phyloP scores from a whole-genome alignment of 2,888 invertebrate species.

The Notocelia uddmanniana region DNA sequence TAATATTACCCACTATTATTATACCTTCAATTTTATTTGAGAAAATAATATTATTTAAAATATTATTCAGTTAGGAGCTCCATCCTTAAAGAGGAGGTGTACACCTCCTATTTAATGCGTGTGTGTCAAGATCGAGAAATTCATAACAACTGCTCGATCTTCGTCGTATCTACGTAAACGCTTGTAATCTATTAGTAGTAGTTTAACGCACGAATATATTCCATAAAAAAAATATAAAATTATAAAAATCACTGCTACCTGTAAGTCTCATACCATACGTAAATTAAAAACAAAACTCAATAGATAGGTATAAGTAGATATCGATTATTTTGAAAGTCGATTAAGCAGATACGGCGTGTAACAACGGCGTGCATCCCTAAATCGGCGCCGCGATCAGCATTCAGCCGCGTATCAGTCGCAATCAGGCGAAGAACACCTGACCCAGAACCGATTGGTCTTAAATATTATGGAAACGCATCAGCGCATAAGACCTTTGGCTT shows the following conservation, averaged over 20 bases:
- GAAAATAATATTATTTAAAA: too few relatives aligned
- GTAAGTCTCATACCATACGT: neutral
- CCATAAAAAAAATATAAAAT: neutral
- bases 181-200: too few relatives aligned
- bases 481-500: slow-evolving; percentile 1
- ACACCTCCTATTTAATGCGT: too few relatives aligned
- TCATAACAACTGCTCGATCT: neutral
- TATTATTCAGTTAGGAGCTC: too few relatives aligned
- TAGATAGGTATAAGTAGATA: slow-evolving; percentile 44
- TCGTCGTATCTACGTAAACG: neutral
- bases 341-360: slow-evolving; percentile 59
- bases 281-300: slow-evolving; percentile 34
- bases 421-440: slow-evolving; percentile 63
- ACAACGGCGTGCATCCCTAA: slow-evolving; percentile 60
- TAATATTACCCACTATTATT: neutral
- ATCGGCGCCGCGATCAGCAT: slow-evolving; percentile 63
- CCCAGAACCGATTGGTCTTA: neutral
- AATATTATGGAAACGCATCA: neutral
- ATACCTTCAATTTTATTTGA: too few relatives aligned
- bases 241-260: neutral
- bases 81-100: too few relatives aligned
- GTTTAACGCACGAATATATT: too few relatives aligned
- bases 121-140: neutral
- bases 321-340: slow-evolving; percentile 55
- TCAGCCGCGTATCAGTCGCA: slow-evolving; percentile 70